Evolutionary conservation across 2,888 invertebrate species (phyloP).

Genomic region (Hypena proboscidalis): DNA sequence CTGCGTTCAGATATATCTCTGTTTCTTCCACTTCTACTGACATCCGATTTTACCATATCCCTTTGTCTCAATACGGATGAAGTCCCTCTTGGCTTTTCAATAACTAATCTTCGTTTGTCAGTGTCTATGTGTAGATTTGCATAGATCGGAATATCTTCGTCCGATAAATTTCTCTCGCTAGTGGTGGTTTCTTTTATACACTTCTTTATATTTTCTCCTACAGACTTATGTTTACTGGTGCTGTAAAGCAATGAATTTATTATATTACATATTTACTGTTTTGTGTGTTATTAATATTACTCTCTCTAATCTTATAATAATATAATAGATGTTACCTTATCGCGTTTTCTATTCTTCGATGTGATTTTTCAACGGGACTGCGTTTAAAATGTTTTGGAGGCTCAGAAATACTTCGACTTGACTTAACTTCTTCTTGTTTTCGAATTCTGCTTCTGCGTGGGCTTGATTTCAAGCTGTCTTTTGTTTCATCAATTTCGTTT

Average conservation of each 20-base stretch:
- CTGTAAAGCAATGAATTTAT: slow-evolving; percentile 26
- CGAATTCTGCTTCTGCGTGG: slow-evolving; percentile 56
- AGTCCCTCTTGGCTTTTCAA: slow-evolving; percentile 16
- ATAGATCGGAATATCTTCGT: slow-evolving; percentile 51
- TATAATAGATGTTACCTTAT: slow-evolving; percentile 40
- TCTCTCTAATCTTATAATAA: not conserved
- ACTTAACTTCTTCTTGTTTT: slow-evolving; percentile 51
- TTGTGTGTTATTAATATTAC: too few relatives aligned
- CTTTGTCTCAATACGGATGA: slow-evolving; percentile 15
- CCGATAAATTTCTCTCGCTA: slow-evolving; percentile 29
- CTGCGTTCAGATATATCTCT: slow-evolving; percentile 9
- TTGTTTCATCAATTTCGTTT: slow-evolving; percentile 49
- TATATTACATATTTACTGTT: too few relatives aligned
- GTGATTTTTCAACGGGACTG: slow-evolving; percentile 40
- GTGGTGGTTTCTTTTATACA: slow-evolving; percentile 17
- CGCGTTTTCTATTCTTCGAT: slow-evolving; percentile 33
- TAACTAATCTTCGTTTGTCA: slow-evolving; percentile 19
- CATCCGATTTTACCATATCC: slow-evolving; percentile 15
- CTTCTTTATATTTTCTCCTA: slow-evolving; percentile 29
- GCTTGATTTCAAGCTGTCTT: slow-evolving; percentile 32
- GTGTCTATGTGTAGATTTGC: slow-evolving; percentile 47
- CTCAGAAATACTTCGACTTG: slow-evolving; percentile 69
- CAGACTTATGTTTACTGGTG: slow-evolving; percentile 28
- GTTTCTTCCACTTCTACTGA: slow-evolving; percentile 10
- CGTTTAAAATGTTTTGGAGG: slow-evolving; percentile 60